A percentile compares a stretch with the other conserved stretches of the same genome.
Conservation (phyloP, 2,113 vertebrate species). For the Bettongia penicillata region DNA sequence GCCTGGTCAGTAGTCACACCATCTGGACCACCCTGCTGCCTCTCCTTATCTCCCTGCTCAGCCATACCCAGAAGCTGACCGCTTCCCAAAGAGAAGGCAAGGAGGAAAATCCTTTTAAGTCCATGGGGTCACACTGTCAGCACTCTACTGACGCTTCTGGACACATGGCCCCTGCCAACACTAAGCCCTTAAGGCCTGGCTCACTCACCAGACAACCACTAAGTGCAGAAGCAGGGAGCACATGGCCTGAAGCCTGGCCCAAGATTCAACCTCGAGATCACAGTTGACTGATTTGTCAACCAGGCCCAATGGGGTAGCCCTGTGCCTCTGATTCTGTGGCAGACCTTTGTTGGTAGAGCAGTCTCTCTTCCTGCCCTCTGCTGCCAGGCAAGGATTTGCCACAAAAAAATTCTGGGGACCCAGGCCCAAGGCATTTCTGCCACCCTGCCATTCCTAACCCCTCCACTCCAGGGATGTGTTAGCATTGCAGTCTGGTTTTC, state of each 20-base stretch:
- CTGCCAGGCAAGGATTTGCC: constrained; percentile 72
- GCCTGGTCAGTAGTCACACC: constrained; percentile 25
- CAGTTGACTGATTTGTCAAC: constrained; percentile 14
- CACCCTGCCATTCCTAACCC: background rate
- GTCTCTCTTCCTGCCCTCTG: constrained; percentile 37
- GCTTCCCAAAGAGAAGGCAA: constrained; percentile 34
- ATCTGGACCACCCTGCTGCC: constrained; percentile 38
- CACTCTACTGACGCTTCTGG: background rate
- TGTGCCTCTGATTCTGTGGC: background rate
- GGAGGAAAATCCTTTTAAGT: constrained; percentile 12
- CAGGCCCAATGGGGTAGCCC: background rate
- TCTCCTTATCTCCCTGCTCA: constrained; percentile 42
- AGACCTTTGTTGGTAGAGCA: background rate
- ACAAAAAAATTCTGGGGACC: constrained; percentile 60
- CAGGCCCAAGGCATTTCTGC: constrained; percentile 34
- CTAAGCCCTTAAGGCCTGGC: constrained; percentile 68
- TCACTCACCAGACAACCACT: constrained; percentile 68
- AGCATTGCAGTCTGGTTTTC: constrained; percentile 29
- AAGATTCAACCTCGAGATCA: constrained; percentile 33
- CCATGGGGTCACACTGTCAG: background rate
- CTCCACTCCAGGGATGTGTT: background rate
- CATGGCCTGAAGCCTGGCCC: constrained; percentile 12
- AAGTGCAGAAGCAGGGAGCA: constrained; percentile 30
- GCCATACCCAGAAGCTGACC: constrained; percentile 35
- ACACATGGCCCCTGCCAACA: constrained; percentile 56